Evolutionary conservation across 2,113 vertebrate species (phyloP).

Genomic region (Sinocyclocheilus maitianheensis): DNA sequence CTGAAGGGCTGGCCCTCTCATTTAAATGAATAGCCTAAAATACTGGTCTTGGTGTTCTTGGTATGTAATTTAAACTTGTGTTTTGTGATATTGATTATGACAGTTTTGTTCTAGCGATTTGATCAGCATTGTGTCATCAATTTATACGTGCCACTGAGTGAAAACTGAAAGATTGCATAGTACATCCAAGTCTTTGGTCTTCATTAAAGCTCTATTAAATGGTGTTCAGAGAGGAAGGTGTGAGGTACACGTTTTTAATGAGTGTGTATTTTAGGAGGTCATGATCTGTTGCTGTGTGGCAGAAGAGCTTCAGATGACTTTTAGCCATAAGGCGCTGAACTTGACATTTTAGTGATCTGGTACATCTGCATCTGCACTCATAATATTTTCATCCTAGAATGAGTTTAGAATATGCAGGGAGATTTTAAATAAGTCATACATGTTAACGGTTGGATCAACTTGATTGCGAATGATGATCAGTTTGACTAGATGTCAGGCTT

Average conservation of each 20-base stretch:
- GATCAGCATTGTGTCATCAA: not conserved
- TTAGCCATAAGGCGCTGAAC: no score
- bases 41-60: not conserved
- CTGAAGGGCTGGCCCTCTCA: slow-evolving; percentile 10
- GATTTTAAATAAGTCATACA: not conserved
- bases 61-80: not conserved
- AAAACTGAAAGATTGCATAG: not conserved
- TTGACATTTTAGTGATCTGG: not conserved
- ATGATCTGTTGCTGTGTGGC: not conserved
- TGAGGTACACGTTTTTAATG: slow-evolving; percentile 15
- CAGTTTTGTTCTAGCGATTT: not conserved
- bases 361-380: not conserved
- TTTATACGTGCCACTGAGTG: not conserved
- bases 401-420: not conserved
- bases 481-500: not conserved
- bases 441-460: not conserved
- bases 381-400: not conserved
- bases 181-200: not conserved
- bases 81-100: not conserved
- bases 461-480: not conserved
- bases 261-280: not conserved
- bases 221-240: not conserved
- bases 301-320: no score
- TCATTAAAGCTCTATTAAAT: not conserved
- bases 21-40: not conserved